Evolutionary conservation across 2,797 vertebrate species (phyloP), one percentile per base, ranked within the genome.

Genomic region (Dromococcyx pavoninus): DNA sequence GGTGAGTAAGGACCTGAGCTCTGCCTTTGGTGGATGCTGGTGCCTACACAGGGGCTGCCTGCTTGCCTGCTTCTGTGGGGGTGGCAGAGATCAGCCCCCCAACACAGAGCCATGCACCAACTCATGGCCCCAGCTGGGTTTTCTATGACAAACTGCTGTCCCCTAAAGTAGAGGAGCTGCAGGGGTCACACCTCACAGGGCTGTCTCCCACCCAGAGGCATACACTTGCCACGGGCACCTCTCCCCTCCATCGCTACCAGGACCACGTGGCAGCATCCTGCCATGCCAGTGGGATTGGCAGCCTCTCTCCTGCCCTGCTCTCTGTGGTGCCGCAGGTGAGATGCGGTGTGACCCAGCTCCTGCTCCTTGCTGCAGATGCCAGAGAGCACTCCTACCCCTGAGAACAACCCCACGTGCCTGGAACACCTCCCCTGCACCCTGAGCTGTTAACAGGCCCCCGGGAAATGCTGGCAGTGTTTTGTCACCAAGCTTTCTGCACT

Each of bases 281-380:
- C 62, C 37, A 3, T 0, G 5, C n/a, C 79, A 70, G 46, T 1
- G 6, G 53, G 72, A 56, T 0, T 3, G 50, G 37, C 57, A 61
- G 50, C 30, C 33, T 61, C 39, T 43, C 67, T 82, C 50, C 75
- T 10, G 11, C 24, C 14, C 23, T 5, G 37, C 8, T 33, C 33
- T 17, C 44, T 3, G 35, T 0, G 39, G 32, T 13, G 60, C 41
- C 22, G 8, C 30, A 13, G 39, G 39, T 8, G 53, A 65, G 16
- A 30, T 4, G 30, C 2, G 1, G 21, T 9, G 56, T 64, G 27
- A 83, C 27, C 53, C 1, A 0, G 53, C 53, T 80, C 35, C 75
- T 10, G 53, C 51, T 66, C 67, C 72, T 43, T 66, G 65, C 41
- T 7, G 9, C 18, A 37, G 30, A 41, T 5, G 13, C 66, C 84